Conservation (phyloP, 2,113 vertebrate species). For the Notarius lentiginosus region DNA sequence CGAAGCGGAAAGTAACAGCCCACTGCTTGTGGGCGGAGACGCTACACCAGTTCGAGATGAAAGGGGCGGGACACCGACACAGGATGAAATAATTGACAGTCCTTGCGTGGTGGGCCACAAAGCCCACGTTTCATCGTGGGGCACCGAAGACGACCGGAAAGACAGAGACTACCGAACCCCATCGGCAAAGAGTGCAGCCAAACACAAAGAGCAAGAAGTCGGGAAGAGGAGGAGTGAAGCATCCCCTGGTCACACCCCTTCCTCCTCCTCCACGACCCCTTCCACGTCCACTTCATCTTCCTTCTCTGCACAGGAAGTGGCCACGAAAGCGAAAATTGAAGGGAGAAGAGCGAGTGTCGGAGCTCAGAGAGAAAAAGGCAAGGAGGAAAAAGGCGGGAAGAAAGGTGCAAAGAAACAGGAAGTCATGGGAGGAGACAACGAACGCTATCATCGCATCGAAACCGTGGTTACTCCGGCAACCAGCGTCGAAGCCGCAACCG, state of each 20-base stretch:
- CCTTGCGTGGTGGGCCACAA: constrained; percentile 71
- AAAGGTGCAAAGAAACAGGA: constrained; percentile 24
- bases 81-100: constrained; percentile 98
- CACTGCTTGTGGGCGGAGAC: constrained; percentile 68
- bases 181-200: constrained; percentile 37
- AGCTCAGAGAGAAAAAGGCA: constrained; percentile 60
- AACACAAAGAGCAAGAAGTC: constrained; percentile 61
- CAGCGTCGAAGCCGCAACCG: constrained; percentile 85
- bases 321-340: constrained; percentile 71
- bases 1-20: constrained; percentile 63
- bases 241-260: constrained; percentile 61
- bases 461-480: constrained; percentile 87
- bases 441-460: constrained; percentile 90
- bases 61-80: constrained; percentile 89
- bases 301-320: constrained; percentile 72
- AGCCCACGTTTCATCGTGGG: constrained; percentile 61
- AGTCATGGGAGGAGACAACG: constrained; percentile 51
- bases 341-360: constrained; percentile 59
- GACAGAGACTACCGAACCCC: constrained; percentile 61
- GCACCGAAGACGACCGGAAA: constrained; percentile 60
- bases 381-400: constrained; percentile 57
- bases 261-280: constrained; percentile 57
- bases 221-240: constrained; percentile 72
- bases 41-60: constrained; percentile 94
- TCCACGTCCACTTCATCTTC: constrained; percentile 57